Base-by-base conservation (phyloP, 2,888 invertebrate species). In the Elysia crispata region DNA sequence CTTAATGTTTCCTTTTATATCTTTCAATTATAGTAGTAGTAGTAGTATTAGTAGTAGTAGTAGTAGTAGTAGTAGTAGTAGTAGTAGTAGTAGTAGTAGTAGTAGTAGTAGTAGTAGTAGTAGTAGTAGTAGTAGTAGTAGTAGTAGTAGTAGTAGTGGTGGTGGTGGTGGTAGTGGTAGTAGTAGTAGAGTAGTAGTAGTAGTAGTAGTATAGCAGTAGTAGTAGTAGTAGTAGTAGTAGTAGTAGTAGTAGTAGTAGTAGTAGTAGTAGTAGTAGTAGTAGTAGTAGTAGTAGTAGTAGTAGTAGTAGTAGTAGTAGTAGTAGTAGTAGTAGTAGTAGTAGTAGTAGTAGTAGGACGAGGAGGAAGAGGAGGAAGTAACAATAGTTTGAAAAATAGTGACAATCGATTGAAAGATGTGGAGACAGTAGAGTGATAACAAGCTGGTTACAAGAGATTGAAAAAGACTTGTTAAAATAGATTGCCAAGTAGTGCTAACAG, bases 1-100 rank as follows among this genome's bases (percentile, higher is more conserved):
- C n/a, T n/a, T n/a, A n/a, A n/a, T n/a, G n/a, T n/a, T n/a, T n/a
- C n/a, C n/a, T n/a, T n/a, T n/a, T n/a, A n/a, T n/a, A n/a, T n/a
- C n/a, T n/a, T n/a, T n/a, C n/a, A n/a, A n/a, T n/a, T n/a, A n/a
- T n/a, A n/a, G n/a, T n/a, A n/a, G n/a, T n/a, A n/a, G n/a, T n/a
- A n/a, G n/a, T n/a, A n/a, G n/a, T n/a, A n/a, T n/a, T n/a, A n/a
- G n/a, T n/a, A n/a, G 62, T 62, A 62, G 62, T 62, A 62, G 62
- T 62, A 62, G 62, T 62, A 62, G 62, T 62, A 62, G 62, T 62
- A 62, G 62, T 62, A 62, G 62, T 62, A 62, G 62, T 62, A 62
- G 62, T 62, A 62, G 62, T 62, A 62, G 62, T 62, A 62, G 62
- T 62, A 62, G 62, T 62, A 62, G 62, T 62, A 62, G 62, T 62